Evolutionary conservation across 2,888 invertebrate species (phyloP).

Genomic region (Sarcophaga variegata): DNA sequence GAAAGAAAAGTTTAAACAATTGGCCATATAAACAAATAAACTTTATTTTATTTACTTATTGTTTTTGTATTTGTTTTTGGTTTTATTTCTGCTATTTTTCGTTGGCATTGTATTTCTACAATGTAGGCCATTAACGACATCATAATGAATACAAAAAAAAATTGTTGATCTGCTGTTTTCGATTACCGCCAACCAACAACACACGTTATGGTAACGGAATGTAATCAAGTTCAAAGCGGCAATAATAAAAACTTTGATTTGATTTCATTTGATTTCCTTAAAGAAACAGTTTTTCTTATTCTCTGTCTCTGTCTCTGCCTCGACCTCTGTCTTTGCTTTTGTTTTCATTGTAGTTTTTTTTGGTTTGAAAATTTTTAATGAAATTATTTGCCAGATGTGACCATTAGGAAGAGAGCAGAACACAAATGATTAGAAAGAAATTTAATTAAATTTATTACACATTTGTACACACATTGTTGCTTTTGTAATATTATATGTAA

Average conservation of each 20-base stretch:
- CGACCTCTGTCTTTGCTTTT: slow-evolving; percentile 17
- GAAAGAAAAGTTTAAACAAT: not conserved
- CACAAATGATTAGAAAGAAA: slow-evolving; percentile 41
- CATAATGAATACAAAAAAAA: not conserved
- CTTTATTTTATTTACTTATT: slow-evolving; percentile 1
- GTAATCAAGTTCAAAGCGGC: slow-evolving; percentile 24
- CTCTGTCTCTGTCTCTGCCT: too few relatives aligned
- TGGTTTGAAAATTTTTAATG: slow-evolving; percentile 22
- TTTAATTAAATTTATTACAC: slow-evolving; percentile 50
- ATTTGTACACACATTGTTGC: slow-evolving; percentile 1
- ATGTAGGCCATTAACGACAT: slow-evolving; percentile 3
- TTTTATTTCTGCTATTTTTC: not conserved
- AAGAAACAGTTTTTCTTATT: slow-evolving; percentile 5
- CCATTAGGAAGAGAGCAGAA: not conserved
- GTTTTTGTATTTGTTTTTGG: not conserved
- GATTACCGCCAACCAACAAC: slow-evolving; percentile 26
- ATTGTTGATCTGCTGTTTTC: not conserved
- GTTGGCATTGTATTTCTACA: too few relatives aligned
- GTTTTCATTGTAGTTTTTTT: slow-evolving; percentile 5
- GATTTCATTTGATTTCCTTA: not conserved
- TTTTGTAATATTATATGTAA: not conserved
- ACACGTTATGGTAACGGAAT: not conserved
- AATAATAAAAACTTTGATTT: not conserved
- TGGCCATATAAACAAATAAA: slow-evolving; percentile 6
- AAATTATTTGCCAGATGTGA: slow-evolving; percentile 45